phyloP scores from a whole-genome alignment of 2,797 vertebrate species.

The Oreonectes daqikongensis region DNA sequence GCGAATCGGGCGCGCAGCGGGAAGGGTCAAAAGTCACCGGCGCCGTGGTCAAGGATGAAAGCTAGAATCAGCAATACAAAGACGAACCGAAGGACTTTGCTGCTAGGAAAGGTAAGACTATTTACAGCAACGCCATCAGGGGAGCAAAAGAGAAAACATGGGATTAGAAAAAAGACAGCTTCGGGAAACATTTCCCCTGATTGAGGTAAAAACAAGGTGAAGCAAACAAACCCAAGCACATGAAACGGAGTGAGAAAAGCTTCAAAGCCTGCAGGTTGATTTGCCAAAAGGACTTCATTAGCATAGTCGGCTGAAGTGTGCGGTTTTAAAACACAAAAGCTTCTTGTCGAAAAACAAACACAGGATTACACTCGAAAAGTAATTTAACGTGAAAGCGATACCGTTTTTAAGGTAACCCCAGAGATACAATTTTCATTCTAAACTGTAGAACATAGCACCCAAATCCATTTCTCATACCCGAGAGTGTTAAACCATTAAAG shows the following conservation, averaged over 20 bases:
- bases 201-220: constrained; percentile 56
- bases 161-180: constrained; percentile 48
- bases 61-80: constrained; percentile 52
- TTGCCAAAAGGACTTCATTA: constrained; percentile 63
- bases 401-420: constrained; percentile 46
- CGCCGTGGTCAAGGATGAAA: constrained; percentile 56
- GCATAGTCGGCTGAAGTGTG: constrained; percentile 65
- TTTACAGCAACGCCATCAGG: constrained; percentile 70
- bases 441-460: not conserved
- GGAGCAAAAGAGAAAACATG: constrained; percentile 59
- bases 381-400: constrained; percentile 58
- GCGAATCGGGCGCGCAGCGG: not conserved
- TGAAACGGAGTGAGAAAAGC: constrained; percentile 57
- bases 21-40: constrained; percentile 8
- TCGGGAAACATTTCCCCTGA: constrained; percentile 66
- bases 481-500: not conserved
- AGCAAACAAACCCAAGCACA: constrained; percentile 59
- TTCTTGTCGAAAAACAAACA: constrained; percentile 49
- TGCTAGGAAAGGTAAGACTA: constrained; percentile 74
- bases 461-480: not conserved
- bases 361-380: constrained; percentile 51
- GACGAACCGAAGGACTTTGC: constrained; percentile 64
- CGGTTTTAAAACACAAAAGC: constrained; percentile 44
- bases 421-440: constrained; percentile 11
- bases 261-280: constrained; percentile 60